Conservation (phyloP, 2,797 vertebrate genomes). For the Heteromormyrus szaboi region DNA sequence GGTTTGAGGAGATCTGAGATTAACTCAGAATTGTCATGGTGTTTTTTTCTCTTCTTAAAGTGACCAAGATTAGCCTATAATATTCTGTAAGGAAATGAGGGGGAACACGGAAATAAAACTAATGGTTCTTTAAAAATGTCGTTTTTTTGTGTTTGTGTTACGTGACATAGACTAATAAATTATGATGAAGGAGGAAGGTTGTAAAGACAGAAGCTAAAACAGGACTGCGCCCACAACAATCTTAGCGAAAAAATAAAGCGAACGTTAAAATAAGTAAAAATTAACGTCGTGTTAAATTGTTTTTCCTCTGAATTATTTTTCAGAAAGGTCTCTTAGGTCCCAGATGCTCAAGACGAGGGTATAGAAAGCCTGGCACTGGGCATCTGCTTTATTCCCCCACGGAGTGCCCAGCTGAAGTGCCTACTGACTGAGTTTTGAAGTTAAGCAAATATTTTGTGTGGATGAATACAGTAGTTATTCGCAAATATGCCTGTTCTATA, state of each 20-base stretch:
- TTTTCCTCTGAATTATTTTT: background rate
- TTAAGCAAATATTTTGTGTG: background rate
- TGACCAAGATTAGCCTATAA: conserved; percentile 28
- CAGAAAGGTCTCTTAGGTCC: background rate
- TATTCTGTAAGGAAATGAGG: conserved; percentile 43
- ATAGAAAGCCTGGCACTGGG: conserved; percentile 20
- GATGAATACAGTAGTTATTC: background rate
- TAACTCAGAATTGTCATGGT: conserved; percentile 35
- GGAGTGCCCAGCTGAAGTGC: background rate
- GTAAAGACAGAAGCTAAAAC: background rate
- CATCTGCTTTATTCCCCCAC: background rate
- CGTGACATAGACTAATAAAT: background rate
- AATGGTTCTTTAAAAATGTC: conserved; percentile 35
- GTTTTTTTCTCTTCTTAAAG: conserved; percentile 37
- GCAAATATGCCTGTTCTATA: background rate
- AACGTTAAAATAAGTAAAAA: background rate
- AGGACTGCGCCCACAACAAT: background rate
- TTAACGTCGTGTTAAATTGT: background rate
- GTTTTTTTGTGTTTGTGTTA: background rate
- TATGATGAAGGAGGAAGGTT: background rate
- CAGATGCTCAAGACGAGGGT: conserved; percentile 15
- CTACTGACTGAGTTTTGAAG: background rate
- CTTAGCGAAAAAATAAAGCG: background rate
- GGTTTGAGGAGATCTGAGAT: conserved; percentile 21
- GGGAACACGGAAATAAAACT: conserved; percentile 31